A percentile compares a stretch with the other conserved stretches of the same genome.
Evolutionary conservation across 2,113 vertebrate genomes (phyloP).

Genomic region (Lepisosteus oculatus): DNA sequence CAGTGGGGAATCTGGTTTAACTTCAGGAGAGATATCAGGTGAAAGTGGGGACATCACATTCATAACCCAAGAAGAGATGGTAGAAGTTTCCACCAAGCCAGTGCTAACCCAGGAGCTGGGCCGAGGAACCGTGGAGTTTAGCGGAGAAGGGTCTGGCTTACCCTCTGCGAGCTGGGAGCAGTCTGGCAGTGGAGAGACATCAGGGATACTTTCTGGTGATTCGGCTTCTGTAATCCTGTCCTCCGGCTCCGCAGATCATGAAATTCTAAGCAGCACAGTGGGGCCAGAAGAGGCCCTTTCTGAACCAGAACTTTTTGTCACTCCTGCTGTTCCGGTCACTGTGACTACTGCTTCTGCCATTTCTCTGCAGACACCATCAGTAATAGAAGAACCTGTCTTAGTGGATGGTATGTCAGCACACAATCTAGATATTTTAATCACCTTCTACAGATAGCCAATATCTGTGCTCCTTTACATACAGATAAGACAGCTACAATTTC

Average conservation of each 20-base stretch:
- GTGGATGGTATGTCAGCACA: conserved; percentile 39
- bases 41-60: conserved; percentile 63
- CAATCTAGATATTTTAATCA: no score
- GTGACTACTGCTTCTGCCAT: conserved; percentile 31
- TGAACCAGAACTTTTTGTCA: conserved; percentile 38
- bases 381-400: conserved; percentile 38
- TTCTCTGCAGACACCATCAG: conserved; percentile 25
- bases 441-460: no score
- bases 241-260: conserved; percentile 48
- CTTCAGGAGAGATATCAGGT: conserved; percentile 49
- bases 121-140: conserved; percentile 54
- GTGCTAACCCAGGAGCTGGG: conserved; percentile 63
- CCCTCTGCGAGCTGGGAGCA: conserved; percentile 51
- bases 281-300: conserved; percentile 45
- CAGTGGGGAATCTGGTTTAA: conserved; percentile 56
- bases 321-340: conserved; percentile 20
- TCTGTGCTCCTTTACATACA: no score
- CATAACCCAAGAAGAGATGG: conserved; percentile 57
- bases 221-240: conserved; percentile 37
- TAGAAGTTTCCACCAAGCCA: conserved; percentile 57
- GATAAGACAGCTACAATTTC: no score
- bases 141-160: conserved; percentile 44
- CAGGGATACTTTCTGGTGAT: conserved; percentile 50
- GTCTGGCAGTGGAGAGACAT: conserved; percentile 16
- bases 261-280: conserved; percentile 37